Conservation (phyloP, 2,113 vertebrate genomes). For the Chionodraco myersi region DNA sequence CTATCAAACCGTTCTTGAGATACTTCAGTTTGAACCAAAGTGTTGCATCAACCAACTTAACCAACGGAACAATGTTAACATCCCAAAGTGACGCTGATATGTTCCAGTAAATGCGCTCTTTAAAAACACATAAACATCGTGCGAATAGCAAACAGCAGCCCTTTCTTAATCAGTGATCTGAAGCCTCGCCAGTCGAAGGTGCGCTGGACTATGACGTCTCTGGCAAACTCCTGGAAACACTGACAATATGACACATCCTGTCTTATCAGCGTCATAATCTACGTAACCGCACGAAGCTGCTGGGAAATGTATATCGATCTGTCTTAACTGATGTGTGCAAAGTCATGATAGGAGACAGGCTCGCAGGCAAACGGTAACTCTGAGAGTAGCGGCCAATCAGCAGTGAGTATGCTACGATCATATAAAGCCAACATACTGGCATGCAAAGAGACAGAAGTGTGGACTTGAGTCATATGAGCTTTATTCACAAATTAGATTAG, state of each 20-base stretch:
- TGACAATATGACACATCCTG: constrained; percentile 5
- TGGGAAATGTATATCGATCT: not conserved
- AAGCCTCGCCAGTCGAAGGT: not conserved
- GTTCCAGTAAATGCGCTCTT: no score
- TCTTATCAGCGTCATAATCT: constrained; percentile 4
- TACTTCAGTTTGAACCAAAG: no score
- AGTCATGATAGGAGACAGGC: not conserved
- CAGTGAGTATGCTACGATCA: not conserved
- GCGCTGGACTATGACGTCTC: not conserved
- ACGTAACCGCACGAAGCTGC: not conserved
- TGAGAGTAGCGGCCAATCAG: no score
- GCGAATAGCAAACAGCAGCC: not conserved
- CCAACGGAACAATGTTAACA: no score
- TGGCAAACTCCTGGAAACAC: constrained; percentile 3
- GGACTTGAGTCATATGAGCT: no score
- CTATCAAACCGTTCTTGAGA: no score
- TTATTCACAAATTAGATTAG: no score
- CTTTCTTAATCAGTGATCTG: not conserved
- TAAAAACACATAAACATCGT: not conserved
- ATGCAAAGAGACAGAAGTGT: not conserved
- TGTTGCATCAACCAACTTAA: no score
- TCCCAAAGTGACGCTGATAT: no score
- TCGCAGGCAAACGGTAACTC: not conserved
- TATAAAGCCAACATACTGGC: not conserved
- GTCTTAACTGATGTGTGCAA: not conserved